Conservation (phyloP, 2,113 vertebrate species). For the Chitala chitala region DNA sequence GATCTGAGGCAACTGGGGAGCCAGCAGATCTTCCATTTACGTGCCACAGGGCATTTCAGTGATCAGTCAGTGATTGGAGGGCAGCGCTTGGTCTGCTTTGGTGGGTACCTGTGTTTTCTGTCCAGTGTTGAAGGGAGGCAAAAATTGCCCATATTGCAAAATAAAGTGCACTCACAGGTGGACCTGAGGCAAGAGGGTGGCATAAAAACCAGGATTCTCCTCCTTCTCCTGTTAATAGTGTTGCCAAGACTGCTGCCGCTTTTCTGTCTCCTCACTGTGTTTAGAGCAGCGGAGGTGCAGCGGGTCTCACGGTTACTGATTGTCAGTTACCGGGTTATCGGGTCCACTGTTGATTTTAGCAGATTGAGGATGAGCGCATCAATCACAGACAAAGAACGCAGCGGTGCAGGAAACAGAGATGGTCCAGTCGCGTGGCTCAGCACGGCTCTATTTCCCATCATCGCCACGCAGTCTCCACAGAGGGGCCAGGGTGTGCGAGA, state of each 20-base stretch:
- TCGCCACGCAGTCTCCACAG: not conserved
- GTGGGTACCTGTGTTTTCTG: not conserved
- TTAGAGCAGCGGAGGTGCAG: not conserved
- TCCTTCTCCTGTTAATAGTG: not conserved
- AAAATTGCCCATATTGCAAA: not conserved
- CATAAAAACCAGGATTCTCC: not conserved
- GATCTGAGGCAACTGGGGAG: not conserved
- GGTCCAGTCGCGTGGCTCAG: not conserved
- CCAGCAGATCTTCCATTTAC: not conserved
- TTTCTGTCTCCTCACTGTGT: not conserved
- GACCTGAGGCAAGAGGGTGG: not conserved
- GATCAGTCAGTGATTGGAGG: not conserved
- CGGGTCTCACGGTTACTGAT: not conserved
- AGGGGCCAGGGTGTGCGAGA: not conserved
- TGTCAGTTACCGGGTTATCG: not conserved
- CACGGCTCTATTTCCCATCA: not conserved
- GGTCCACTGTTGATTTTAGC: not conserved
- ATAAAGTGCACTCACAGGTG: not conserved
- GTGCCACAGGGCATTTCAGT: conserved; percentile 1
- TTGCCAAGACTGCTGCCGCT: not conserved
- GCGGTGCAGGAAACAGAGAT: not conserved
- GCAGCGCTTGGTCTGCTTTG: not conserved
- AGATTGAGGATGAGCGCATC: not conserved
- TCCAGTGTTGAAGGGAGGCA: not conserved
- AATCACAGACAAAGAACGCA: not conserved